Conservation (phyloP, 35 echinoderm and acorn worm species). For the Ophiothrix spiculata region DNA sequence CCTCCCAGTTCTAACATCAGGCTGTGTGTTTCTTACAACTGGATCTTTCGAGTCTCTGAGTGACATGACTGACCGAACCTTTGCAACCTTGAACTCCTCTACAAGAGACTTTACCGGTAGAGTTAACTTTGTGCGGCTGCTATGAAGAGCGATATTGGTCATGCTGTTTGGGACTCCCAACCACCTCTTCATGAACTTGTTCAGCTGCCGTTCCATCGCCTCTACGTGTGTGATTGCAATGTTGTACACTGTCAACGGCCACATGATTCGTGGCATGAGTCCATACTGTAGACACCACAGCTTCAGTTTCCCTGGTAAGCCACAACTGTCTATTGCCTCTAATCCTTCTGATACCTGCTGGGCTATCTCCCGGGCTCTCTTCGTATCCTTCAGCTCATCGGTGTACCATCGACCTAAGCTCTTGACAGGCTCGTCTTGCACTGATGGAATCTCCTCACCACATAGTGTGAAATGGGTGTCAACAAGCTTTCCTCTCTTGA, state of each 20-base stretch:
- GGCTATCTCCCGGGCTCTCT: not conserved
- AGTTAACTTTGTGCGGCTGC: not conserved
- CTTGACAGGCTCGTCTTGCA: not conserved
- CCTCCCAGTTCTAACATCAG: slow-evolving; percentile 22
- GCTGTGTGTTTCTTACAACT: not conserved
- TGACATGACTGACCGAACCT: slow-evolving; percentile 2
- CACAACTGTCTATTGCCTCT: too few species aligned
- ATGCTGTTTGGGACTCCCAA: not conserved
- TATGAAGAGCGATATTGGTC: not conserved
- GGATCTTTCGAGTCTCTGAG: slow-evolving; percentile 30
- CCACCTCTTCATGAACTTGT: not conserved
- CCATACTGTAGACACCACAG: too few species aligned
- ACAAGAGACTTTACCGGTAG: slow-evolving; percentile 14
- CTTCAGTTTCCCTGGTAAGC: not conserved
- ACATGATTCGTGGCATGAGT: not conserved
- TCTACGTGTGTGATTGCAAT: not conserved
- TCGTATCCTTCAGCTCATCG: not conserved
- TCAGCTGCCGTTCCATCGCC: not conserved
- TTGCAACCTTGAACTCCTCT: slow-evolving; percentile 28
- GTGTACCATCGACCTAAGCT: not conserved
- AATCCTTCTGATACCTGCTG: not conserved
- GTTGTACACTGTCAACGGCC: not conserved
- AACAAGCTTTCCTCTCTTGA: not conserved
- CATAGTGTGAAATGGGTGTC: not conserved
- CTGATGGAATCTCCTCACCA: slow-evolving; percentile 12